Conservation (phyloP, 2,797 vertebrate genomes). For the Neosalanx taihuensis region DNA sequence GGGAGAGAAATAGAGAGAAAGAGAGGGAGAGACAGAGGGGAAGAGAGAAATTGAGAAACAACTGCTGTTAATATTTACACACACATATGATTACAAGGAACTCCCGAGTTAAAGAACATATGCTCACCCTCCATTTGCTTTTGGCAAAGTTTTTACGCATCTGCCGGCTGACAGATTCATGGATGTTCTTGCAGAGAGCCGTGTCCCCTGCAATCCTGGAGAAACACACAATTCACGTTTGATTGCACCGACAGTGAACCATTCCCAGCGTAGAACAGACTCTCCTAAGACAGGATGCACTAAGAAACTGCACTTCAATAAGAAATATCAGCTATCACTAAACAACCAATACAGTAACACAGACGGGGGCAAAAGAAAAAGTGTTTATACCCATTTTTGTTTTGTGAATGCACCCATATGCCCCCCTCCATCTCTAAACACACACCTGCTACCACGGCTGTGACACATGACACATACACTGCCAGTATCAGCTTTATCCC, state of each 20-base stretch:
- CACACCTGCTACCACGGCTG: constrained; percentile 51
- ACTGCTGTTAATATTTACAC: background rate
- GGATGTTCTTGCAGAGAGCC: constrained; percentile 93
- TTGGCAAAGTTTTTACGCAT: constrained; percentile 97
- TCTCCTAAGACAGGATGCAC: background rate
- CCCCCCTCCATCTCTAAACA: background rate
- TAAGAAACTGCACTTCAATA: too few relatives aligned
- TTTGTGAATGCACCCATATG: background rate
- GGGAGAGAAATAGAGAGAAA: too few relatives aligned
- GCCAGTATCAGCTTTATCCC: constrained; percentile 20
- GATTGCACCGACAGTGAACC: constrained; percentile 14
- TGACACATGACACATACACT: constrained; percentile 36
- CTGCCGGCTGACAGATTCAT: constrained; percentile 92
- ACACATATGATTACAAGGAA: background rate
- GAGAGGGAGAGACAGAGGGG: background rate
- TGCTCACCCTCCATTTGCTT: constrained; percentile 96
- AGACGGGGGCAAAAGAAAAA: background rate
- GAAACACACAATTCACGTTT: constrained; percentile 18
- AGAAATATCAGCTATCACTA: background rate
- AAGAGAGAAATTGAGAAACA: background rate
- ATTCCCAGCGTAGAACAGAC: constrained; percentile 14
- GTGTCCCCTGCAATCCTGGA: constrained; percentile 94
- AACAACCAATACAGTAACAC: background rate
- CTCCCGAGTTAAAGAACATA: background rate
- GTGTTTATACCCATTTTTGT: background rate